Evolutionary conservation across 2,113 vertebrate species (phyloP).

Genomic region (Piprites chloris): DNA sequence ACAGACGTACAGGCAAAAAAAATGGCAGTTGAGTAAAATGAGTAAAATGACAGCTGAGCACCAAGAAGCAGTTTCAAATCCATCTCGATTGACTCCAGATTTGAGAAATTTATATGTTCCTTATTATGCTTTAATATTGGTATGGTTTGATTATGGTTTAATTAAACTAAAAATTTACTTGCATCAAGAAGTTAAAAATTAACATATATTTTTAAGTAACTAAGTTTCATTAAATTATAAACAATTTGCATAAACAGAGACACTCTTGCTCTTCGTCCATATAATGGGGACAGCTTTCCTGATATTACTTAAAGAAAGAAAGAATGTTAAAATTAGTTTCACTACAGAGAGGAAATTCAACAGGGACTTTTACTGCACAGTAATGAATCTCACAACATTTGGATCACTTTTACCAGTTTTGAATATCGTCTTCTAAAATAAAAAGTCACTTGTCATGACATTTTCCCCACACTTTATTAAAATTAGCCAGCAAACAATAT

Average conservation of each 20-base stretch:
- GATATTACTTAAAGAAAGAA: background rate
- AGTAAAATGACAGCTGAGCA: background rate
- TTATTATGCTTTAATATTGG: background rate
- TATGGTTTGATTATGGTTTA: background rate
- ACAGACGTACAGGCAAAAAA: background rate
- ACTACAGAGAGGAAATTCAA: background rate
- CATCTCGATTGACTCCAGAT: background rate
- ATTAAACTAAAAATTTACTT: background rate
- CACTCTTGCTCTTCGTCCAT: background rate
- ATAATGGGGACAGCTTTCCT: background rate
- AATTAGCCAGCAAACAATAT: background rate
- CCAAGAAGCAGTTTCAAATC: background rate
- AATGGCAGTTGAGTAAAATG: background rate
- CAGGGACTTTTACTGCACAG: background rate
- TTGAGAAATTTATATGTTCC: background rate
- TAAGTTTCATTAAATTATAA: background rate
- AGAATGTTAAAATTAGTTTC: background rate
- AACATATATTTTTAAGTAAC: background rate
- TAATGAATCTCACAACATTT: background rate
- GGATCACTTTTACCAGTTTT: background rate
- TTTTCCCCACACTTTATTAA: background rate
- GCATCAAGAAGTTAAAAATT: background rate
- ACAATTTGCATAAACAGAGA: background rate
- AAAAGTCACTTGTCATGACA: background rate
- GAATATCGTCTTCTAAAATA: background rate